Base-by-base conservation (phyloP, 2,797 vertebrate genomes). In the Bufotes viridis region DNA sequence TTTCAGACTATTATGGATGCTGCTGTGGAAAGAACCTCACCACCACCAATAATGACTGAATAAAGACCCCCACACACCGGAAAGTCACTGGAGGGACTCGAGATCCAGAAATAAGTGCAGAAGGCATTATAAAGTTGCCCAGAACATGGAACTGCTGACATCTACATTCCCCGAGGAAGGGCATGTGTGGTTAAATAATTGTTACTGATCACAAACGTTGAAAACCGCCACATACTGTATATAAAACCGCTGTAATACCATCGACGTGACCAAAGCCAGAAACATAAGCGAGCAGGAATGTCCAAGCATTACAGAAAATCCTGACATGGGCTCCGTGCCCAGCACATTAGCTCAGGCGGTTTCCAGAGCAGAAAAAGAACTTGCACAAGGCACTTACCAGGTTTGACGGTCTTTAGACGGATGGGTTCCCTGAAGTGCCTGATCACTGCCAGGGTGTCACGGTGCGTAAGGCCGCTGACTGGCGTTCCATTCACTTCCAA, bases 401-500 rank as follows among this genome's bases (percentile, higher is more conserved):
- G 97, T 91, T 96, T 98, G 90, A 98, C 97, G 1, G 96, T 97
- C 95, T 98, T 98, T 90, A 99, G 94, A 75, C 97, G 97, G 89
- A 99, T 92, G 63, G 98, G 98, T 91, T 98, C 97, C 90, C 96
- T 95, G 93, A 98, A 99, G 97, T 99, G 97, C 61, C 97, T 95
- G 91, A 99, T 94, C 92, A 99, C 98, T 51, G 98, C 98, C 91
- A 98, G 94, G 7, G 97, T 97, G 95, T 99, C 98, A 82, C 98
- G 95, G 95, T 98, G 93, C 79, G 98, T 99, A 90, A 99, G 97
- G 89, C 98, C 98, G 93, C 98, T 99, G 88, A 99, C 98, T 0
- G 98, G 98, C 17, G 98, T 99, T 87, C 97, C 97, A 94, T 98
- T 99, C 92, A 99, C 98, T 94, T 99, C 98, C 94, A 99, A 95